Conservation (phyloP, 2,113 vertebrate species). For the Callipepla squamata region DNA sequence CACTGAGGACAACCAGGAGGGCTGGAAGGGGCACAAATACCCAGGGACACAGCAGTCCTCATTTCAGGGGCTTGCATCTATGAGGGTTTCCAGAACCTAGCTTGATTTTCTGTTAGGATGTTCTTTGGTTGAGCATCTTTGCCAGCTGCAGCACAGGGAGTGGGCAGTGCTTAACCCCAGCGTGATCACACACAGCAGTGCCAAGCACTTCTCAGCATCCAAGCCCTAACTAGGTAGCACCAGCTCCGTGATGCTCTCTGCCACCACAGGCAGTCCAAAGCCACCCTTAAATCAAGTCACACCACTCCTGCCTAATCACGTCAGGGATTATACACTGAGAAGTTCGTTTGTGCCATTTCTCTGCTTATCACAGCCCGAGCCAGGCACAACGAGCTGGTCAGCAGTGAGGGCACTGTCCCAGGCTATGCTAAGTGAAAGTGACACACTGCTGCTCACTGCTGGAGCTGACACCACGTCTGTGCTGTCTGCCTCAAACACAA, state of each 20-base stretch:
- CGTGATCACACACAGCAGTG: accelerated
- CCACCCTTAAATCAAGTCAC: neutral
- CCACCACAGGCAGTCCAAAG: neutral
- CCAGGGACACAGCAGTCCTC: accelerated
- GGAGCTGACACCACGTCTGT: neutral
- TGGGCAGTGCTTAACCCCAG: neutral
- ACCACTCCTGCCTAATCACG: neutral
- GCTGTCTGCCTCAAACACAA: neutral
- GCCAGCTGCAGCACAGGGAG: neutral
- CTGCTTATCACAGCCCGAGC: neutral
- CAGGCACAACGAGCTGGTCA: neutral
- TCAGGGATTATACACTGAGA: neutral
- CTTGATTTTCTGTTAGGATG: neutral
- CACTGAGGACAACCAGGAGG: neutral
- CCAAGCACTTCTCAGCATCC: neutral
- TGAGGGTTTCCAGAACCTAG: neutral
- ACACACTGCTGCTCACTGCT: neutral
- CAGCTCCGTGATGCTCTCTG: neutral
- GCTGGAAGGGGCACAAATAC: neutral
- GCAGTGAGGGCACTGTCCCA: neutral
- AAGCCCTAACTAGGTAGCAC: neutral
- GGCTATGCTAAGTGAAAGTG: neutral
- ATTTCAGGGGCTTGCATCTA: neutral
- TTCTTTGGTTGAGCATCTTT: neutral
- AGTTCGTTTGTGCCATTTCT: constrained; percentile 1